Percentiles rank a stretch among this genome's conserved stretches.
Conservation (phyloP, 2,113 vertebrate genomes). For the Penelope pileata region DNA sequence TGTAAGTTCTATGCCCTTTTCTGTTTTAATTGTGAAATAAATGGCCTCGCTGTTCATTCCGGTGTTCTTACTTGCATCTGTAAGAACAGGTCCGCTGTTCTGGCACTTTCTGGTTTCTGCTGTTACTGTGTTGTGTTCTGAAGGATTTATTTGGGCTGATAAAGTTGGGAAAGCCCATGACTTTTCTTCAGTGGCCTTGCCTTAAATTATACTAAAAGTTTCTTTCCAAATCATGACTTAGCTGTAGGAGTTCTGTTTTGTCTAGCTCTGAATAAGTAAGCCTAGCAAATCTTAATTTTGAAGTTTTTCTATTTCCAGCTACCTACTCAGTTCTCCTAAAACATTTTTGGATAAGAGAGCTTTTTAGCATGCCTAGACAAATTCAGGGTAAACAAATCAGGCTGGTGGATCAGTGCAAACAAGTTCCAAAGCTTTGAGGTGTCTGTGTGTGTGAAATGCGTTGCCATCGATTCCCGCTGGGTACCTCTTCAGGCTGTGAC, state of each 20-base stretch:
- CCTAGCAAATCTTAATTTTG: neutral
- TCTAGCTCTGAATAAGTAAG: neutral
- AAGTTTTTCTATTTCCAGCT: slow-evolving; percentile 14
- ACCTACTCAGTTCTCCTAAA: neutral
- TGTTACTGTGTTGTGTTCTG: neutral
- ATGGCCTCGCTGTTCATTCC: neutral
- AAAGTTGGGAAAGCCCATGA: neutral
- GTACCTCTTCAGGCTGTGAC: neutral
- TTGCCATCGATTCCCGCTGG: neutral
- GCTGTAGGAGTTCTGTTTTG: neutral
- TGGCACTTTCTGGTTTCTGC: neutral
- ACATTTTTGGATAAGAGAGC: neutral
- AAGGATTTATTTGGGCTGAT: neutral
- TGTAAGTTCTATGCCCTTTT: neutral
- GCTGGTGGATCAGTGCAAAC: neutral
- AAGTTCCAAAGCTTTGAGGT: neutral
- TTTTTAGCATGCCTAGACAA: neutral
- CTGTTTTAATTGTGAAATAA: neutral
- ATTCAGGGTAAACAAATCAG: neutral
- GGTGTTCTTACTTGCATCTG: neutral
- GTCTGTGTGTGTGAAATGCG: neutral
- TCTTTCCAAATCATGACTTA: neutral
- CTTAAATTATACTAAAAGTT: neutral
- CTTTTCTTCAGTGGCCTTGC: neutral
- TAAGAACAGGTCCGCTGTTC: neutral